A percentile compares a stretch with the other conserved stretches of the same genome.
Evolutionary conservation across 2,113 vertebrate species (phyloP).

Genomic region (Nanorana parkeri): DNA sequence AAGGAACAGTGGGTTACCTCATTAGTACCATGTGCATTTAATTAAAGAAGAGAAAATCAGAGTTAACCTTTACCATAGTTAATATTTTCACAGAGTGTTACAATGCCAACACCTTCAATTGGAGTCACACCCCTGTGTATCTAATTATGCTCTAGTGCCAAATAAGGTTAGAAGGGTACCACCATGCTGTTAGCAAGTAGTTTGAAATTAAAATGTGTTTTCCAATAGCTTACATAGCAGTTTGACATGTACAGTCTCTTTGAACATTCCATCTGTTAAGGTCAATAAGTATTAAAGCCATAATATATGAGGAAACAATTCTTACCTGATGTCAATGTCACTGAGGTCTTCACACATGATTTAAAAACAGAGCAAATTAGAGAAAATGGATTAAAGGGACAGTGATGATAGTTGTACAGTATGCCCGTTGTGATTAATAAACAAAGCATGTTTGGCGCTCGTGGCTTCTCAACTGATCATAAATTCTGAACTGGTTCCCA

Average conservation of each 20-base stretch:
- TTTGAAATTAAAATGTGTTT: constrained; percentile 72
- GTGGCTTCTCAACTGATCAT: no score
- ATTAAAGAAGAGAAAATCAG: constrained; percentile 97
- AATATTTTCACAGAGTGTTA: constrained; percentile 95
- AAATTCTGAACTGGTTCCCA: no score
- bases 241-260: constrained; percentile 61
- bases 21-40: constrained; percentile 97
- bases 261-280: constrained; percentile 50
- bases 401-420: neutral
- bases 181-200: constrained; percentile 80
- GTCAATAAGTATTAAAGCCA: constrained; percentile 47
- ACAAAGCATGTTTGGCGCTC: no score
- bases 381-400: constrained; percentile 30
- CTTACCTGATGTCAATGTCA: constrained; percentile 28
- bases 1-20: constrained; percentile 96
- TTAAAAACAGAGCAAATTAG: constrained; percentile 32
- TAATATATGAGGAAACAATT: constrained; percentile 43
- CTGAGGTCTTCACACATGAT: constrained; percentile 36
- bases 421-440: neutral
- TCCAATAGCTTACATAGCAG: constrained; percentile 66
- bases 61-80: constrained; percentile 96
- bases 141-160: constrained; percentile 88
- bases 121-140: constrained; percentile 94
- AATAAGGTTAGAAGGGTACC: constrained; percentile 84
- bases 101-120: constrained; percentile 95